These are phyloP conservation scores for Leptodactylus fuscus DNA, from an alignment of 2,113 vertebrate species.

Conservation along the genomic window DNA sequence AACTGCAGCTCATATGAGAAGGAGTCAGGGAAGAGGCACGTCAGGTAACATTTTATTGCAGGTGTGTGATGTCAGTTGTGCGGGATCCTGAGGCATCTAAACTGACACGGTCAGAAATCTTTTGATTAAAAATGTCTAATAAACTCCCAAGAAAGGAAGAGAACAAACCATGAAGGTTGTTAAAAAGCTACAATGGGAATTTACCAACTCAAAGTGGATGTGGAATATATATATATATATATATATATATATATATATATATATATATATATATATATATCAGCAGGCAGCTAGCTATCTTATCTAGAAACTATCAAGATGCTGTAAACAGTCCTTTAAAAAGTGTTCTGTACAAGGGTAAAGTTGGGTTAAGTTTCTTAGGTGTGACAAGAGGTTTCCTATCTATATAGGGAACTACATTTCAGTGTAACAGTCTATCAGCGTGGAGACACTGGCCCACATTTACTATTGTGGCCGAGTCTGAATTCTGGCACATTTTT, in stretches of 20 bases:
- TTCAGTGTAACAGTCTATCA: too few relatives aligned
- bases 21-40: constrained; percentile 48
- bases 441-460: too few relatives aligned
- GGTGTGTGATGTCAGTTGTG: constrained; percentile 55
- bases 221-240: background rate
- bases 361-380: too few relatives aligned
- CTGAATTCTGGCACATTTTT: too few relatives aligned
- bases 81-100: constrained; percentile 49
- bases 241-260: background rate
- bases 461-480: too few relatives aligned
- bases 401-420: too few relatives aligned
- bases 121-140: constrained; percentile 53
- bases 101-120: constrained; percentile 53
- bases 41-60: constrained; percentile 59
- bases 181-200: constrained; percentile 28
- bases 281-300: too few relatives aligned
- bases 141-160: constrained; percentile 47
- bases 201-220: background rate
- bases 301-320: too few relatives aligned
- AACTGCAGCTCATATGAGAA: constrained; percentile 52
- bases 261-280: background rate
- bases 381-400: too few relatives aligned
- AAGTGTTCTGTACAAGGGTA: too few relatives aligned
- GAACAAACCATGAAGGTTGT: constrained; percentile 42
- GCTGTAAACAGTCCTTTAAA: too few relatives aligned